Conservation (phyloP, 1,140 invertebrate species). For the Plodia interpunctella region DNA sequence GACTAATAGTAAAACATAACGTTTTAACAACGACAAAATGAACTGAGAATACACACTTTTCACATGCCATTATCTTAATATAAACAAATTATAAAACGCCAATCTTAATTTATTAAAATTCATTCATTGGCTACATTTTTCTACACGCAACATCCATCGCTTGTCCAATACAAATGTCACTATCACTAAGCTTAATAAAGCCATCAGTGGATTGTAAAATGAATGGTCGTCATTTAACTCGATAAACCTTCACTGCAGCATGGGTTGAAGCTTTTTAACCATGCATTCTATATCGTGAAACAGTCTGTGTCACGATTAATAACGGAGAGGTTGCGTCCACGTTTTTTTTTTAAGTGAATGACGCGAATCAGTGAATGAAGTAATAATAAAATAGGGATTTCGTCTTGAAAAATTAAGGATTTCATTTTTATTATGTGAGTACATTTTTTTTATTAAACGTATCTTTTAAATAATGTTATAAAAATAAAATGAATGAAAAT, state of each 20-base stretch:
- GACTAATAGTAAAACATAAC: too few species aligned
- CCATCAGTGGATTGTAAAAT: neutral
- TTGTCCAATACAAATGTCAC: neutral
- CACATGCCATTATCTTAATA: neutral
- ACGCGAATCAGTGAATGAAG: neutral
- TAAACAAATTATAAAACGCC: too few species aligned
- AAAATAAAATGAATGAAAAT: too few species aligned
- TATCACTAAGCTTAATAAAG: neutral
- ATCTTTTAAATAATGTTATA: neutral
- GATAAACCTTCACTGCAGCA: neutral
- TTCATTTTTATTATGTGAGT: neutral
- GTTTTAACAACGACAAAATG: too few species aligned
- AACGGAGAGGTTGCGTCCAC: neutral
- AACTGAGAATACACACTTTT: too few species aligned
- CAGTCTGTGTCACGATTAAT: neutral
- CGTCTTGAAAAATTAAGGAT: neutral
- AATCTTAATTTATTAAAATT: too few species aligned
- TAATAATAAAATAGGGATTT: neutral
- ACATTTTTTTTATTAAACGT: too few species aligned
- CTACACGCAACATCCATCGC: neutral
- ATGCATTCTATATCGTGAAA: neutral
- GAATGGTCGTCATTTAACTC: neutral
- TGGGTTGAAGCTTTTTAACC: neutral
- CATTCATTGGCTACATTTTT: neutral
- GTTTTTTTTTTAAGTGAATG: neutral